These are phyloP conservation scores for Sinocyclocheilus rhinocerous DNA, from an alignment of 2,113 vertebrate genomes.

Conservation along the genomic window DNA sequence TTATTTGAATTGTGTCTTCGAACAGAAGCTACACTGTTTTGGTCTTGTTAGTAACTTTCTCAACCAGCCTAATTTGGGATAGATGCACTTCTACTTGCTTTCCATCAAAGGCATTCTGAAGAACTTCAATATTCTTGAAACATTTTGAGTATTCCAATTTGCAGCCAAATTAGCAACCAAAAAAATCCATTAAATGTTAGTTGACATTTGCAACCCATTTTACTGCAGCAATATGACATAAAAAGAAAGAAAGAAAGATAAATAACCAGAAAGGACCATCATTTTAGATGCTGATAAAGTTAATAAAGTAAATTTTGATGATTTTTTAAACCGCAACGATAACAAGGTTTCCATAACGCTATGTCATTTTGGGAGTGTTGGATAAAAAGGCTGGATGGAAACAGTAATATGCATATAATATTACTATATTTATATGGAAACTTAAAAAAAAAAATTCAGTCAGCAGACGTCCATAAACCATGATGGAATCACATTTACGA, in stretches of 20 bases:
- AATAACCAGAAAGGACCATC: background rate
- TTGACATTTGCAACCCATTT: background rate
- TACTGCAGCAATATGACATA: background rate
- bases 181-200: background rate
- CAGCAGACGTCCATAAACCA: background rate
- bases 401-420: background rate
- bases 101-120: background rate
- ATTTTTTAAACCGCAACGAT: background rate
- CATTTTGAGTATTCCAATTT: background rate
- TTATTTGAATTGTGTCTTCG: conserved; percentile 56
- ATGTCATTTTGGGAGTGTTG: background rate
- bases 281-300: background rate
- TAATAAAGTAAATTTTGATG: background rate
- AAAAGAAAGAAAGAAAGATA: background rate
- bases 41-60: conserved; percentile 48
- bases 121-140: background rate
- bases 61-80: conserved; percentile 50
- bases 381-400: background rate
- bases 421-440: background rate
- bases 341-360: background rate
- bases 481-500: background rate
- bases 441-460: background rate
- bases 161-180: background rate
- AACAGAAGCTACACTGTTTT: conserved; percentile 64
- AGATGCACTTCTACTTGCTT: conserved; percentile 40